These are phyloP conservation scores for Peromyscus maniculatus DNA, from an alignment of 2,113 vertebrate genomes.

Conservation along the genomic window DNA sequence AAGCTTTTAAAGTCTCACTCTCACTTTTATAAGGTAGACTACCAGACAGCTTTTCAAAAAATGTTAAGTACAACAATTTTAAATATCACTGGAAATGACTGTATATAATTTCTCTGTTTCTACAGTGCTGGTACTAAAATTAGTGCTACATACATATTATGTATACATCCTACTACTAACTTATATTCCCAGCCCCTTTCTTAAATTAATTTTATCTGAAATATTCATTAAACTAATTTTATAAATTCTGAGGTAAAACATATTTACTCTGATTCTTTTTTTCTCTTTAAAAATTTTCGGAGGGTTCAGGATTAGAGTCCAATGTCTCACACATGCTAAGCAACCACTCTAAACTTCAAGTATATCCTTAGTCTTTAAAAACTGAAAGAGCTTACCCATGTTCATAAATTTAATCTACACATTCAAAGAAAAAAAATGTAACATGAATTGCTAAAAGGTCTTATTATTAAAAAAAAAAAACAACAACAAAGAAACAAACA, in stretches of 20 bases:
- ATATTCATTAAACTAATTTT: neutral
- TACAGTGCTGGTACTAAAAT: neutral
- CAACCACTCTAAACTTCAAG: neutral
- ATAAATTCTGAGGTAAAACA: slow-evolving; percentile 50
- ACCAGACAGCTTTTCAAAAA: slow-evolving; percentile 19
- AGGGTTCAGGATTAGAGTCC: neutral
- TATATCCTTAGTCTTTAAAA: neutral
- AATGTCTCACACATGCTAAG: neutral
- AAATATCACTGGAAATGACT: neutral
- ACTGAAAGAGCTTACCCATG: neutral
- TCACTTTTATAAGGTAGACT: neutral
- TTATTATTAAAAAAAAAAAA: too few species aligned
- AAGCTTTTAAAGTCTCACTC: neutral
- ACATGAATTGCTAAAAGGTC: too few species aligned
- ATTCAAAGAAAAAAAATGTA: neutral
- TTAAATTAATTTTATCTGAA: slow-evolving; percentile 23
- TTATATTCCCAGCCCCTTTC: neutral
- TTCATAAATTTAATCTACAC: slow-evolving; percentile 13
- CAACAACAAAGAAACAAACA: too few species aligned
- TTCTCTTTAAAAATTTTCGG: neutral
- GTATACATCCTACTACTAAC: neutral
- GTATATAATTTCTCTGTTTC: neutral
- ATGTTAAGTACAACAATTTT: neutral
- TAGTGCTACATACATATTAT: neutral
- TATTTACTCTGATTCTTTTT: neutral